Percentiles rank a stretch among this genome's conserved stretches.
These are phyloP conservation scores for Cerastoderma edule DNA, from an alignment of 2,888 invertebrate genomes.

Conservation along the genomic window DNA sequence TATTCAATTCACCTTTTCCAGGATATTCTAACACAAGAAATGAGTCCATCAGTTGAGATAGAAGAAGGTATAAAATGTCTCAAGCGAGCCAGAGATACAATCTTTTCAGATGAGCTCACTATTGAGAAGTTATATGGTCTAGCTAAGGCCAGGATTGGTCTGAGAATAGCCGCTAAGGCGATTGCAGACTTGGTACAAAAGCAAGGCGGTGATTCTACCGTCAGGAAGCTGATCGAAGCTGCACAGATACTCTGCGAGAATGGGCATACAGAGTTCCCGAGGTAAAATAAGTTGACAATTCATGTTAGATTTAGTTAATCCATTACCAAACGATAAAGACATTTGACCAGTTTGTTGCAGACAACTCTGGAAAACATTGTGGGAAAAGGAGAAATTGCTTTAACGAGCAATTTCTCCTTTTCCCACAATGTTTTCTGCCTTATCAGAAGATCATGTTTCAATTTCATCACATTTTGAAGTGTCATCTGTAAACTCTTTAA, in stretches of 20 bases:
- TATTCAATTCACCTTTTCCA: too few relatives aligned
- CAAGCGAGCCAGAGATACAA: conserved; percentile 27
- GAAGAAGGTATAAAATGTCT: conserved; percentile 47
- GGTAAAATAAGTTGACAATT: too few relatives aligned
- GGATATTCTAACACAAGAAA: conserved; percentile 53
- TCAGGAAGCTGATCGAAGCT: conserved; percentile 55
- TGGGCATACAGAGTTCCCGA: conserved; percentile 7
- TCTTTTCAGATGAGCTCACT: conserved; percentile 35
- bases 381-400: too few relatives aligned
- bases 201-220: not conserved
- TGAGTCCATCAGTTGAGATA: conserved; percentile 29
- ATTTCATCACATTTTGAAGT: too few relatives aligned
- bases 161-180: conserved; percentile 59
- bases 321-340: too few relatives aligned
- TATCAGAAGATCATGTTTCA: too few relatives aligned
- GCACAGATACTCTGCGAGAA: conserved; percentile 62
- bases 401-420: too few relatives aligned
- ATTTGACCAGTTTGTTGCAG: too few relatives aligned
- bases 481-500: too few relatives aligned
- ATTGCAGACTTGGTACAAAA: conserved; percentile 5
- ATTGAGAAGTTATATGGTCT: conserved; percentile 61
- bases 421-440: too few relatives aligned
- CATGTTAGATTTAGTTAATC: too few relatives aligned
- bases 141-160: conserved; percentile 65
- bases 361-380: too few relatives aligned